A percentile compares a stretch with the other conserved stretches of the same genome.
Evolutionary conservation across 64 coral and sea anemone species (phyloP).

Genomic region (Trachythela sp.): DNA sequence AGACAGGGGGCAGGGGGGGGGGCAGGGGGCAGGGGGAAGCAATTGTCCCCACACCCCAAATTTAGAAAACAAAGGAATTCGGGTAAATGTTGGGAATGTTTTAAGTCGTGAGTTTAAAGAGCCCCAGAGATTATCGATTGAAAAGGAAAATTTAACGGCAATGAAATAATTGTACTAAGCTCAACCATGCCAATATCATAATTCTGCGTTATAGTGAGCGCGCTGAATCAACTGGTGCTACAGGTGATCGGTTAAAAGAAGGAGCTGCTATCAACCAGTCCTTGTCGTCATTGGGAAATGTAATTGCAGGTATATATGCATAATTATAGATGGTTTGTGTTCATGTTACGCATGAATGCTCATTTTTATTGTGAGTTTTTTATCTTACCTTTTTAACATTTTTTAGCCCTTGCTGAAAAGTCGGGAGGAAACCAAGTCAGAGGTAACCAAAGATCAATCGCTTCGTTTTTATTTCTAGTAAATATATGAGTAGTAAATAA

Average conservation of each 20-base stretch:
- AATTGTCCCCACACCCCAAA: no score
- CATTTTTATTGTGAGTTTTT: background rate
- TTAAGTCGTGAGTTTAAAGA: no score
- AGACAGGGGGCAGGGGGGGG: no score
- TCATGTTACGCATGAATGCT: background rate
- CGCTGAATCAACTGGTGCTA: conserved; percentile 94
- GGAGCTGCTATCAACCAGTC: conserved; percentile 97
- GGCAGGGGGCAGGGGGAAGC: no score
- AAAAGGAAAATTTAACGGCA: no score
- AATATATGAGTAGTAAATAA: background rate
- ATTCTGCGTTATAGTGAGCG: conserved; percentile 53
- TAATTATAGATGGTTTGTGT: no score
- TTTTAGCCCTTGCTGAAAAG: conserved; percentile 54
- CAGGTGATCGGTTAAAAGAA: conserved; percentile 87
- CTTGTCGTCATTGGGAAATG: conserved; percentile 80
- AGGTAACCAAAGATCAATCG: conserved; percentile 26
- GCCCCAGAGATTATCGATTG: no score
- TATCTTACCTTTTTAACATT: no score
- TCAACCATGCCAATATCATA: no score
- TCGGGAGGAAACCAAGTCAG: conserved; percentile 52
- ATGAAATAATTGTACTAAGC: no score
- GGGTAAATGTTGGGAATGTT: no score
- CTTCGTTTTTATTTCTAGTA: background rate
- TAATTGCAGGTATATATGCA: conserved; percentile 64
- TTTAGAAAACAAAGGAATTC: no score